Conservation (phyloP, 2,888 invertebrate species). For the Sialis fuliginosa region DNA sequence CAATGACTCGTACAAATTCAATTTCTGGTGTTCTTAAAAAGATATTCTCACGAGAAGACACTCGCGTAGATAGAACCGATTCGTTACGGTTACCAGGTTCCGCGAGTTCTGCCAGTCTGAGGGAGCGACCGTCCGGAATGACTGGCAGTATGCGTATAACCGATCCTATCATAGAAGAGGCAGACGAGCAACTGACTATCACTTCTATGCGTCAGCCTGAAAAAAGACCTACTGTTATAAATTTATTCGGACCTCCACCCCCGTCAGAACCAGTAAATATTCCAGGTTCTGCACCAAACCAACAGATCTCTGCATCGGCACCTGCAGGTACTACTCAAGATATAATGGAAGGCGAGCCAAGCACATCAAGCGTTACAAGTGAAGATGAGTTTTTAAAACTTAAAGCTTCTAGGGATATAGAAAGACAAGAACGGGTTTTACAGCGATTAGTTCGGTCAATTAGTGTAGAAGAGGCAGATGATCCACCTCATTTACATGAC, state of each 20-base stretch:
- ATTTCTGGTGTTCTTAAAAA: constrained; percentile 62
- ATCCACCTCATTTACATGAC: constrained; percentile 2
- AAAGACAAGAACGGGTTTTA: constrained; percentile 41
- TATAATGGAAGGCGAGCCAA: constrained; percentile 19
- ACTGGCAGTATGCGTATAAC: constrained; percentile 44
- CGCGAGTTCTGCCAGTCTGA: constrained; percentile 22
- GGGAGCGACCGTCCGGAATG: constrained; percentile 11
- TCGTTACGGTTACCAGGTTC: constrained; percentile 21
- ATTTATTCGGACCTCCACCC: constrained; percentile 32
- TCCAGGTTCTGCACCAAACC: constrained; percentile 25
- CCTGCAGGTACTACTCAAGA: constrained; percentile 8
- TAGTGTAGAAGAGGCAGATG: constrained; percentile 30
- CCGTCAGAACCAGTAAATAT: constrained; percentile 27
- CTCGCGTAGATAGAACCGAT: constrained; percentile 25
- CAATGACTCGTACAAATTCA: constrained; percentile 53
- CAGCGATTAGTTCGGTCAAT: constrained; percentile 40
- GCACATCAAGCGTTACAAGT: constrained; percentile 20
- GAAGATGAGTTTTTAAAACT: constrained; percentile 56
- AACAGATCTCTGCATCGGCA: constrained; percentile 13
- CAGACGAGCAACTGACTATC: constrained; percentile 68
- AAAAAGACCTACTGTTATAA: constrained; percentile 42
- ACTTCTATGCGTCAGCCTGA: constrained; percentile 49
- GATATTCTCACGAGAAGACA: constrained; percentile 59
- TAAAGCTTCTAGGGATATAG: constrained; percentile 47
- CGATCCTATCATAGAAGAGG: constrained; percentile 56